Percentiles rank a stretch among this genome's conserved stretches.
These are phyloP conservation scores for Glaucomys volans DNA, from an alignment of 2,113 vertebrate genomes.

Conservation along the genomic window DNA sequence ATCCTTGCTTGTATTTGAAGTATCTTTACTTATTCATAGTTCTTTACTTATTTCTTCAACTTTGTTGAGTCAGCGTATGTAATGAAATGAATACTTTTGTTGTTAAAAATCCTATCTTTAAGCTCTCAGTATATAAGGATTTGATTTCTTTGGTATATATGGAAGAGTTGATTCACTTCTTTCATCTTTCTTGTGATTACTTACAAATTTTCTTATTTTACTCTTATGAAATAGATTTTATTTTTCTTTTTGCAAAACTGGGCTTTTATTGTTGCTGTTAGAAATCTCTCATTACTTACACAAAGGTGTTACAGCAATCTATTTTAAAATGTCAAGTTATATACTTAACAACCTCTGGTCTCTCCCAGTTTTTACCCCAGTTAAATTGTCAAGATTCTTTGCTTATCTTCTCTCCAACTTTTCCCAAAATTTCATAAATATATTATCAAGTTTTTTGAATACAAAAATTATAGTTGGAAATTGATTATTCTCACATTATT, in stretches of 20 bases:
- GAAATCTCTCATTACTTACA: too few species aligned
- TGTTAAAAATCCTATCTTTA: not conserved
- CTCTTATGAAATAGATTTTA: not conserved
- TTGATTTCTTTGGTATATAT: not conserved
- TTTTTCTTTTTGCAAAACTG: not conserved
- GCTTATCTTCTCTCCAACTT: not conserved
- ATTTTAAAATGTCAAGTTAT: not conserved
- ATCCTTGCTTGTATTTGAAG: not conserved
- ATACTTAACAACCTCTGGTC: not conserved
- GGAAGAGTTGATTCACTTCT: not conserved
- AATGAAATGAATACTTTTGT: not conserved
- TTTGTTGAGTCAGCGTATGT: not conserved
- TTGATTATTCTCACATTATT: not conserved
- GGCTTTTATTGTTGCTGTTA: too few species aligned
- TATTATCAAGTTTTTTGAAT: not conserved
- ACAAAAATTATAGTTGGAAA: not conserved
- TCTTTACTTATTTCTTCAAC: not conserved
- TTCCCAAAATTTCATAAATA: not conserved
- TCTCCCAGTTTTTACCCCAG: not conserved
- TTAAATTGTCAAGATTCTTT: not conserved
- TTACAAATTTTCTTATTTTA: not conserved
- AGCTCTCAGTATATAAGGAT: not conserved
- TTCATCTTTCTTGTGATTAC: not conserved
- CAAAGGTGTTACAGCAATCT: too few species aligned
- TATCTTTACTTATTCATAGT: not conserved